Evolutionary conservation across 2,888 invertebrate genomes (phyloP), one percentile per base, ranked within the genome.

Genomic region (Abscondita cerata): DNA sequence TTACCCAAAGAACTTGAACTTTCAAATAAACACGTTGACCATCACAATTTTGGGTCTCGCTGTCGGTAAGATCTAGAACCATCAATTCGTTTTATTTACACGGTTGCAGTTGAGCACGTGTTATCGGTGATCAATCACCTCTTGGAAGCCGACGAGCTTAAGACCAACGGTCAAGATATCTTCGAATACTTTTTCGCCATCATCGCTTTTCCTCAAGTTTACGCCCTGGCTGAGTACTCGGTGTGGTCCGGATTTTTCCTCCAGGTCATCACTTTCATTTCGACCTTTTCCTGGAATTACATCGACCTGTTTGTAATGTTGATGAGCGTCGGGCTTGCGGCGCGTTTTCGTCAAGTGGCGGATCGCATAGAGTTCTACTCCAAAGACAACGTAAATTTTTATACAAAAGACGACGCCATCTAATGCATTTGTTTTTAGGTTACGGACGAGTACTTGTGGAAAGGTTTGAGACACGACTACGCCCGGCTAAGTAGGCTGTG

Each of bases 251-350:
- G 44, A 36, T 4, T 31, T 47, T 46, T 56, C 11, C 15, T 56
- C 16, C 55, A 56, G 19, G 36, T 52, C 6, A 82, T 86, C 52
- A 84, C 89, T 66, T 70, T 88, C 1, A 70, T 87, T 2, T 84
- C 87, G 1, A 90, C 91, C 0, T 86, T 88, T 52, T 81, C 86
- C 1, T 91, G 91, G 91, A 91, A 88, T 72, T 90, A 87, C 62
- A 89, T 88, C 77, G 91, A 91, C 73, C 77, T 90, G 51, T 86
- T 91, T 68, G 87, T 91, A 20, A 90, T 91, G 73, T 75, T 91
- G n/a, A 81, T 91, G 13, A 89, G 91, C 75, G 83, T 88, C 73
- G 89, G 89, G 0, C 75, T 91, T 50, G 80, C 88, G 0, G 84
- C 87, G 3, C 83, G 87, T 50, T 91, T 91, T 70, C 81, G 83